These are phyloP conservation scores for Balearica regulorum DNA, from an alignment of 2,797 vertebrate species.

Conservation along the genomic window DNA sequence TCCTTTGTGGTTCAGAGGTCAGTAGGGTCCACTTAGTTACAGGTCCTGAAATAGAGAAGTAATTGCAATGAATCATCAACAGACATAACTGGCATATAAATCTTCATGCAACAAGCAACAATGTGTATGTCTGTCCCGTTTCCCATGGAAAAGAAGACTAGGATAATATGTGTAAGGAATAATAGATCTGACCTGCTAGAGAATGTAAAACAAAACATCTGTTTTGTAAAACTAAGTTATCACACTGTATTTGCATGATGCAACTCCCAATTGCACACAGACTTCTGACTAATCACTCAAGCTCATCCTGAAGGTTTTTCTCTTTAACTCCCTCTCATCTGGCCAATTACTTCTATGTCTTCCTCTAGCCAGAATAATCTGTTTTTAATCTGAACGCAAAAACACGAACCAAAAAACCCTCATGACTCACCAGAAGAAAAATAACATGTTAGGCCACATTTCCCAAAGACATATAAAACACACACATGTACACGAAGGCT, in stretches of 20 bases:
- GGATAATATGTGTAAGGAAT: neutral
- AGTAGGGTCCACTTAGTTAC: neutral
- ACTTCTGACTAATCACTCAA: constrained; percentile 4
- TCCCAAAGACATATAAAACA: neutral
- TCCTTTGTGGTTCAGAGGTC: constrained; percentile 22
- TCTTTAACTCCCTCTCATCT: neutral
- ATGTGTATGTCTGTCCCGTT: neutral
- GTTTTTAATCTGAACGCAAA: neutral
- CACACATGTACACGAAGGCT: neutral
- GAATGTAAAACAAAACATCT: neutral
- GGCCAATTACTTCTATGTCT: neutral
- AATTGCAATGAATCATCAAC: constrained; percentile 19
- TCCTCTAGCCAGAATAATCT: neutral
- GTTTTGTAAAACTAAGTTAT: neutral
- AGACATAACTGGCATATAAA: neutral
- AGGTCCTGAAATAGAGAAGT: constrained; percentile 53
- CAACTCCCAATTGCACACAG: neutral
- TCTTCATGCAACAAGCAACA: neutral
- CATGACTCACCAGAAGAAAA: neutral
- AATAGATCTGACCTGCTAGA: neutral
- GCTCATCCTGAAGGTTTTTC: neutral
- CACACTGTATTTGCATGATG: neutral
- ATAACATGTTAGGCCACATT: neutral
- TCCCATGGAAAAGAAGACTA: neutral
- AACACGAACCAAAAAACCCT: neutral